Percentiles rank a stretch among this genome's conserved stretches.
These are phyloP conservation scores for Artibeus lituratus DNA, from an alignment of 2,797 vertebrate species.

Conservation along the genomic window DNA sequence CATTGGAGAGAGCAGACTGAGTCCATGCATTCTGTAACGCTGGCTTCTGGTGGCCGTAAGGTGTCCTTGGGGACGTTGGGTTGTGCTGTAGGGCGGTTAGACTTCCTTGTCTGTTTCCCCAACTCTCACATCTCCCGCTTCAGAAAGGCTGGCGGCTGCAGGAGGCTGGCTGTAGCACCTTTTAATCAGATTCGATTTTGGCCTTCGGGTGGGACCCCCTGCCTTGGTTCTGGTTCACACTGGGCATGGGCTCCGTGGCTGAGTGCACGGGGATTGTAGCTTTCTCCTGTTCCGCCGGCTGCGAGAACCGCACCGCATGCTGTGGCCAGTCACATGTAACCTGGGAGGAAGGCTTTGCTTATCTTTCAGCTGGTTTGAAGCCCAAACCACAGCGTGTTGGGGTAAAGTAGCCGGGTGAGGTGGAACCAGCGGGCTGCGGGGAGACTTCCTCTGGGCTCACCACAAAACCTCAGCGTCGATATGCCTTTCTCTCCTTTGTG, in stretches of 20 bases:
- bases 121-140: background rate
- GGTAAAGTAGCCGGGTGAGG: constrained; percentile 68
- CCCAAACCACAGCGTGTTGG: constrained; percentile 81
- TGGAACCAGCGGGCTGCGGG: background rate
- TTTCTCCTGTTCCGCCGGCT: background rate
- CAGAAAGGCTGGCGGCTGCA: background rate
- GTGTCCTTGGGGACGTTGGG: background rate
- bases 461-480: constrained; percentile 80
- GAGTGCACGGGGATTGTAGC: background rate
- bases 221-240: background rate
- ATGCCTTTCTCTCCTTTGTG: background rate
- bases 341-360: constrained; percentile 74
- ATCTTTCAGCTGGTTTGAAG: constrained; percentile 80
- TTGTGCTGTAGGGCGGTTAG: background rate
- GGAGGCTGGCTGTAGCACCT: background rate
- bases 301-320: constrained; percentile 47
- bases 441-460: background rate
- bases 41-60: background rate
- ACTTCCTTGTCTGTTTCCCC: background rate
- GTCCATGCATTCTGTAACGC: background rate
- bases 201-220: background rate
- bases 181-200: background rate
- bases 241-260: constrained; percentile 1
- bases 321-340: constrained; percentile 43
- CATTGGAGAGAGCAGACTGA: background rate